These are phyloP conservation scores for Fragum whitleyi DNA, from an alignment of 2,888 invertebrate genomes.

Conservation along the genomic window DNA sequence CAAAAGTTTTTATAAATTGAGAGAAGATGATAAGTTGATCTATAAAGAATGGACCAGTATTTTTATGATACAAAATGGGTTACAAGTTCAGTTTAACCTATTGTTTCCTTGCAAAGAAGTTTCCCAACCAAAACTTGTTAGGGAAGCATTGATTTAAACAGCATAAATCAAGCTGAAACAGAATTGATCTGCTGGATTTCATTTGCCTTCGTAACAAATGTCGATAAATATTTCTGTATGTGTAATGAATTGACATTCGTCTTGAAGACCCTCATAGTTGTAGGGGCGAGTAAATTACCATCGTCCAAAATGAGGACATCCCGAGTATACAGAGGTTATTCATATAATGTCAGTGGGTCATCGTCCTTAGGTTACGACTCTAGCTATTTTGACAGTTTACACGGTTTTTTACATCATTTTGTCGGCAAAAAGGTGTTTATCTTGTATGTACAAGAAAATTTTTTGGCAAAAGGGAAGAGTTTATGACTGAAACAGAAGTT, in stretches of 20 bases:
- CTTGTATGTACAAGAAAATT: constrained; percentile 1
- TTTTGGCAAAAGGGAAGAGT: constrained; percentile 1
- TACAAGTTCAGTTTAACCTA: no score
- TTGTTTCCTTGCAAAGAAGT: no score
- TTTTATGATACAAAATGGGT: no score
- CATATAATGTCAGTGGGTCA: constrained; percentile 1
- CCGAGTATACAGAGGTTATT: not conserved
- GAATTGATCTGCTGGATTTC: not conserved
- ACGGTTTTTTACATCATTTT: constrained; percentile 1
- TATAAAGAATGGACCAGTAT: no score
- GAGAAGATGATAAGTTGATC: no score
- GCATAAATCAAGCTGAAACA: not conserved
- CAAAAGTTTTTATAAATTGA: no score
- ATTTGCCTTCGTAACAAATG: not conserved
- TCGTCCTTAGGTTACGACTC: not conserved
- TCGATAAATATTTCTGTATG: constrained; percentile 4
- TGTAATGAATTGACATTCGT: not conserved
- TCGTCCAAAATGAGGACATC: not conserved
- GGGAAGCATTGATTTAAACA: not conserved
- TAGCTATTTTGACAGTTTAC: not conserved
- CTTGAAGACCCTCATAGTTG: not conserved
- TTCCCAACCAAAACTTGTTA: not conserved
- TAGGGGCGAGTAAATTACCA: not conserved
- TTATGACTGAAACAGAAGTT: not conserved
- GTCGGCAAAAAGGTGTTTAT: constrained; percentile 1